Percentiles rank a stretch among this genome's conserved stretches.
Evolutionary conservation across 1,140 invertebrate species (phyloP).

Genomic region (Maconellicoccus hirsutus): DNA sequence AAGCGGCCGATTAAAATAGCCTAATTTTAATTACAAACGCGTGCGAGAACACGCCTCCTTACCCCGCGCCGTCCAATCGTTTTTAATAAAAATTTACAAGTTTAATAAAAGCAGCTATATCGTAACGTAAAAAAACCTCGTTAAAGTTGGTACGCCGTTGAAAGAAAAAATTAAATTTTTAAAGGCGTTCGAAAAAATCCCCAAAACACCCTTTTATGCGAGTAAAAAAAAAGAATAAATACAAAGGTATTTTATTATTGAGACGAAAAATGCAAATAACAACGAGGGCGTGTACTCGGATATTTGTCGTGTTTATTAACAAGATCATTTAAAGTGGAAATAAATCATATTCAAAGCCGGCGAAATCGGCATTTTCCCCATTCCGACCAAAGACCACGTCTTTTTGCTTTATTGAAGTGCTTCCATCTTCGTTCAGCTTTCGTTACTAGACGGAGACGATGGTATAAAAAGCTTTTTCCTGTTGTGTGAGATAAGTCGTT

Average conservation of each 20-base stretch:
- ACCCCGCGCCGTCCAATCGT: background rate
- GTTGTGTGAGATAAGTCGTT: constrained; percentile 19
- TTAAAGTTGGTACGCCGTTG: background rate
- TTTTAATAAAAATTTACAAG: background rate
- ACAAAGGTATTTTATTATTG: constrained; percentile 19
- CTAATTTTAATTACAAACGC: background rate
- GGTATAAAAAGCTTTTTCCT: constrained; percentile 16
- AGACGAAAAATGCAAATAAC: constrained; percentile 15
- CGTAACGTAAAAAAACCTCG: background rate
- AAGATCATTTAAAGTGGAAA: constrained; percentile 22
- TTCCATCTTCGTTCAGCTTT: background rate
- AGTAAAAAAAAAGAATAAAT: background rate
- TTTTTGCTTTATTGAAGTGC: constrained; percentile 17
- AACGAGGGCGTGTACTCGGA: constrained; percentile 14
- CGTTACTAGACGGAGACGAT: background rate
- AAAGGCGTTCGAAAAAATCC: background rate
- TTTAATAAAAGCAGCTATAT: background rate
- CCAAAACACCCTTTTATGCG: background rate
- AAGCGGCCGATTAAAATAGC: background rate
- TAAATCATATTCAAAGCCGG: constrained; percentile 20
- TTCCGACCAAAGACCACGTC: constrained; percentile 10
- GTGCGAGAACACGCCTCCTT: background rate
- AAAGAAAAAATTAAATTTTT: background rate
- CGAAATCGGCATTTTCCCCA: constrained; percentile 16
- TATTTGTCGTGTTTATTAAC: constrained; percentile 22